phyloP scores from a whole-genome alignment of 2,113 vertebrate species.

The Pholis gunnellus region DNA sequence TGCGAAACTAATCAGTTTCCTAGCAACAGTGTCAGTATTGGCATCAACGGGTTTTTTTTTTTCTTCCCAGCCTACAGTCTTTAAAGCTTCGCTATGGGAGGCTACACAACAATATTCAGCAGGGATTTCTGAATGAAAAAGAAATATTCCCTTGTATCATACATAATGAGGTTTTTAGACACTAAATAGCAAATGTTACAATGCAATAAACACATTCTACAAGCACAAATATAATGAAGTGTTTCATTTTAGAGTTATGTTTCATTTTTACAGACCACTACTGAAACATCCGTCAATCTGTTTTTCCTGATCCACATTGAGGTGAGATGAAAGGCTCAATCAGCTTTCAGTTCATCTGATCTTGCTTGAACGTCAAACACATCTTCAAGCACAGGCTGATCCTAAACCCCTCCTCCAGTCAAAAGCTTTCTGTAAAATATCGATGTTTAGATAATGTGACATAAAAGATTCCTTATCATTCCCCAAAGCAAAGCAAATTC shows the following conservation, averaged over 20 bases:
- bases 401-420: not conserved
- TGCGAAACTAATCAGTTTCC: constrained; percentile 61
- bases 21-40: constrained; percentile 65
- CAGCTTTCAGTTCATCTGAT: constrained; percentile 42
- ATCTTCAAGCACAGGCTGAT: constrained; percentile 7
- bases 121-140: constrained; percentile 14
- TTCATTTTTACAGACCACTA: not conserved
- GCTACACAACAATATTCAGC: not conserved
- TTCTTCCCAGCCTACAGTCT: constrained; percentile 1
- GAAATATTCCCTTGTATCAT: not conserved
- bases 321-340: constrained; percentile 33
- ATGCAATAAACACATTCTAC: not conserved
- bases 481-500: not conserved
- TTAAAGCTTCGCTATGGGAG: not conserved
- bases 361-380: constrained; percentile 29
- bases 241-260: not conserved
- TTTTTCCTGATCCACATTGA: constrained; percentile 3
- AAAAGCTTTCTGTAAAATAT: not conserved
- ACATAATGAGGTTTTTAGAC: not conserved
- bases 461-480: not conserved
- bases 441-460: constrained; percentile 13
- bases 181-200: not conserved
- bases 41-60: constrained; percentile 51
- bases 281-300: not conserved
- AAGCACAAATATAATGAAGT: too few relatives aligned